Conservation (phyloP, 1,140 invertebrate species). For the Dendrolimus punctatus region DNA sequence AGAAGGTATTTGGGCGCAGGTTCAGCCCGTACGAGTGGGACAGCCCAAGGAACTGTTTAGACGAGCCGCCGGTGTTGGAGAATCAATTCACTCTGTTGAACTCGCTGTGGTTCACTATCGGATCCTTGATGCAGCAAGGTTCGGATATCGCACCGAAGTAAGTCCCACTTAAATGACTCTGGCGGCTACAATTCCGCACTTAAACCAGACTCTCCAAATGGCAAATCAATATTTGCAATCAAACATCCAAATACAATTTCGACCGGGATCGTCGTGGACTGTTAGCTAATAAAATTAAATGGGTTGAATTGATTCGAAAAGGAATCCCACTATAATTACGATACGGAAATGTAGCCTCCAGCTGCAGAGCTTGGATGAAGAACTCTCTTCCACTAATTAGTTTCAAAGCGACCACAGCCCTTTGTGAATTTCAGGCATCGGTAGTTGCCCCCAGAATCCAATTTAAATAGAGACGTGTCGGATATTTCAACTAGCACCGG, state of each 20-base stretch:
- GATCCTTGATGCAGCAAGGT: slow-evolving; percentile 93
- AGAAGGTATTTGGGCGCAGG: slow-evolving; percentile 73
- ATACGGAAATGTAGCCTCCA: slow-evolving; percentile 40
- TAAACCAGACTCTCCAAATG: slow-evolving; percentile 3
- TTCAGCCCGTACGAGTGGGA: slow-evolving; percentile 94
- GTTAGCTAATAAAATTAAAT: slow-evolving; percentile 7
- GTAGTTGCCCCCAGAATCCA: slow-evolving; percentile 38
- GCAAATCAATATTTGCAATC: slow-evolving; percentile 1
- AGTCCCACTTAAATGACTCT: slow-evolving; percentile 38
- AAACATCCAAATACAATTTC: not conserved
- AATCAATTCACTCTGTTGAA: slow-evolving; percentile 93
- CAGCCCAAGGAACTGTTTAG: slow-evolving; percentile 85
- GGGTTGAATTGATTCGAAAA: slow-evolving; percentile 7
- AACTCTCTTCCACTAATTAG: slow-evolving; percentile 56
- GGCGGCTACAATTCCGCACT: slow-evolving; percentile 32
- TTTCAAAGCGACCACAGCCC: slow-evolving; percentile 60
- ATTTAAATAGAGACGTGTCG: slow-evolving; percentile 52
- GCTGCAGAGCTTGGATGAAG: slow-evolving; percentile 34
- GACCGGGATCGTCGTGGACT: not conserved
- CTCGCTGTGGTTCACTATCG: slow-evolving; percentile 91
- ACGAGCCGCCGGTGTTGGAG: slow-evolving; percentile 83
- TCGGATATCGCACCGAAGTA: slow-evolving; percentile 90
- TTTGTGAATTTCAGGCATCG: slow-evolving; percentile 64
- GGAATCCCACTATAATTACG: slow-evolving; percentile 12
- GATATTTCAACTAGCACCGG: slow-evolving; percentile 40